Percentiles rank a stretch among this genome's conserved stretches.
Evolutionary conservation across 2,113 vertebrate species (phyloP).

Genomic region (Petromus typicus): DNA sequence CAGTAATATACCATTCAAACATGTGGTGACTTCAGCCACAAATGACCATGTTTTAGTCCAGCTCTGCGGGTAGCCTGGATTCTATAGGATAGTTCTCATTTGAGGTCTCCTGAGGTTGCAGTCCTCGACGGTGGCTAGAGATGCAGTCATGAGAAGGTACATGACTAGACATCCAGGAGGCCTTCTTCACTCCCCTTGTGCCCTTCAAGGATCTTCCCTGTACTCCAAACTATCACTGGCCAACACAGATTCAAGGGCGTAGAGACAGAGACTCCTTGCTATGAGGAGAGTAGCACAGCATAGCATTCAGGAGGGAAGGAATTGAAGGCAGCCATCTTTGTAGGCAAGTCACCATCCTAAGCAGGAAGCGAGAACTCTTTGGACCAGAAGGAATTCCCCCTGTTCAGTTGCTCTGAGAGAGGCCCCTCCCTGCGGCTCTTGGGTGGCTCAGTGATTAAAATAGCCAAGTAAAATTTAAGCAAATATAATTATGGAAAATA

Average conservation of each 20-base stretch:
- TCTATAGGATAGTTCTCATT: background rate
- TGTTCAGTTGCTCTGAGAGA: background rate
- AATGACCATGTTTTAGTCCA: background rate
- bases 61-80: background rate
- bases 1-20: background rate
- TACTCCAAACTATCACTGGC: background rate
- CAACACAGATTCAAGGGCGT: background rate
- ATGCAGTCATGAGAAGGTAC: background rate
- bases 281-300: too few relatives aligned
- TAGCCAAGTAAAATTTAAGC: slow-evolving; percentile 41
- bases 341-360: background rate
- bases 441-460: slow-evolving; percentile 38
- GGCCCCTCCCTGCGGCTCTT: slow-evolving; percentile 17
- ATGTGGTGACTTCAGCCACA: background rate
- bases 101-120: background rate
- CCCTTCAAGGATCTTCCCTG: background rate
- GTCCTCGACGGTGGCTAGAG: background rate
- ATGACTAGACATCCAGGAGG: background rate
- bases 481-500: slow-evolving; percentile 54
- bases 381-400: slow-evolving; percentile 6
- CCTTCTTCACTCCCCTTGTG: background rate
- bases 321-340: background rate
- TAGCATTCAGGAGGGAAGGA: background rate
- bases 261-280: background rate
- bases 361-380: background rate